Evolutionary conservation across 2,888 invertebrate species (phyloP).

Genomic region (Adelphocoris suturalis): DNA sequence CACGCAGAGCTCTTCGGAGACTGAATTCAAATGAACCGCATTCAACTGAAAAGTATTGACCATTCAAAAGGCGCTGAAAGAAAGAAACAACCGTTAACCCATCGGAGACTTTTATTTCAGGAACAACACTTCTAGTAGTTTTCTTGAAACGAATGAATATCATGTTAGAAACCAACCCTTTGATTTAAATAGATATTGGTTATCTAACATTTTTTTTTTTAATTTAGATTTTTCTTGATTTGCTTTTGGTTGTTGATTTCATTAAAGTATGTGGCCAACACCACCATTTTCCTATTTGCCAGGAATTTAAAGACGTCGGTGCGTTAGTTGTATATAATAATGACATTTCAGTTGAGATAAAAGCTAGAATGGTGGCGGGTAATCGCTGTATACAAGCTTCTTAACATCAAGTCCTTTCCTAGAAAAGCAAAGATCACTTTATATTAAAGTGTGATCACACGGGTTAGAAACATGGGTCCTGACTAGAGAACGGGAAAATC

Average conservation of each 20-base stretch:
- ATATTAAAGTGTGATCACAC: background rate
- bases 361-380: background rate
- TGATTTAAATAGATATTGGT: too few species aligned
- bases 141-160: too few species aligned
- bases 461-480: constrained; percentile 4
- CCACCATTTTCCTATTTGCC: background rate
- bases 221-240: too few species aligned
- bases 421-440: background rate
- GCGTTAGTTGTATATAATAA: background rate
- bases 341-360: background rate
- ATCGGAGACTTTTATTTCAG: background rate
- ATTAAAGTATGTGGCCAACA: background rate
- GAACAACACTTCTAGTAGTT: background rate
- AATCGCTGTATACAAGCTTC: background rate
- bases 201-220: too few species aligned
- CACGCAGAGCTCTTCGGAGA: background rate
- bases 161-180: too few species aligned
- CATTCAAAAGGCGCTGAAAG: background rate
- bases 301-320: constrained; percentile 17
- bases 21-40: constrained; percentile 35
- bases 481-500: background rate
- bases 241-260: too few species aligned
- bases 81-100: constrained; percentile 10
- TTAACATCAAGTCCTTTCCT: background rate
- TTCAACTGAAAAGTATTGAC: constrained; percentile 18